Base-by-base conservation (phyloP, 2,888 invertebrate species). In the Apamea sordens region DNA sequence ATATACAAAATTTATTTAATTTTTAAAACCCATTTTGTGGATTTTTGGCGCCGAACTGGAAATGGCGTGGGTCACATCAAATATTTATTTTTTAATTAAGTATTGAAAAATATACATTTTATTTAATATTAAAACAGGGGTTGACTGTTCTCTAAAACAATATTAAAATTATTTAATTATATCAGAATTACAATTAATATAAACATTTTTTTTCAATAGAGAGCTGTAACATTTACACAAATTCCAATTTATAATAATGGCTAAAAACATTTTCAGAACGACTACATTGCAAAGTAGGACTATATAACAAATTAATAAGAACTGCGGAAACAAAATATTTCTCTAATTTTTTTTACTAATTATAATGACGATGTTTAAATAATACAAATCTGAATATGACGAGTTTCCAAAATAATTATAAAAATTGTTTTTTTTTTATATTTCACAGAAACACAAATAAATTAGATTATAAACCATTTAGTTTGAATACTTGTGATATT, bases 1-100 rank as follows among this genome's bases (percentile, higher is more conserved):
- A 90, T 90, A 89, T 92, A 92, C 92, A 93, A 90, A 91, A 69
- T 69, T 71, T 53, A 59, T 53, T 65, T 64, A 28, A 63, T 36
- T 70, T 65, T 77, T 63, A 61, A 65, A 61, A 44, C 36, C n/a
- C 67, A 50, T 64, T 64, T 80, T n/a, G 36, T 56, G 21, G 32
- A 44, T 63, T 75, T 83, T 77, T 76, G 82, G 56, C n/a, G 67
- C 75, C 71, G 53, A 72, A 71, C 7, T 84, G 15, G 8, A 73
- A 69, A 84, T 69, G 71, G 72, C 64, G 32, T 67, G 32, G 7
- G n/a, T 59, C 56, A 47, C 21, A 59, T 53, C 63, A 72, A 81
- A 61, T 11, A 56, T 24, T 44, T 41, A 24, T 63, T 72, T 77
- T 61, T 24, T 53, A 15, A n/a, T 32, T 32, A 32, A 32, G n/a